Evolutionary conservation across 2,797 vertebrate genomes (phyloP).

Genomic region (Corythornis leucogaster): DNA sequence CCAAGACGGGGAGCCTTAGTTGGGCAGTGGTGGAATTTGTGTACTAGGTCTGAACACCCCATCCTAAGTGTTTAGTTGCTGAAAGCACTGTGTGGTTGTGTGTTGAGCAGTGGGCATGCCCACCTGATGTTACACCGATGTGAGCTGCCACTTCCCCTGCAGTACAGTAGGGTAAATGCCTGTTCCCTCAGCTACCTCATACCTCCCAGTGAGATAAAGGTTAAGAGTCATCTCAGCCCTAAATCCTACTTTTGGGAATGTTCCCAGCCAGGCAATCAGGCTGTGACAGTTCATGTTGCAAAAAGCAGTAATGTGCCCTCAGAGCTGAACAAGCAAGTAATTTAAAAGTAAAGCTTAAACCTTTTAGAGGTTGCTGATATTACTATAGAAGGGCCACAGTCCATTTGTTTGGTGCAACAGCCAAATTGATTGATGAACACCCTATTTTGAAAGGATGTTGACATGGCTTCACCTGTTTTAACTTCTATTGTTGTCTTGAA

Average conservation of each 20-base stretch:
- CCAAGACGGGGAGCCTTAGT: not conserved
- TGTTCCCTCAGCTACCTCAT: not conserved
- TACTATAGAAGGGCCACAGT: not conserved
- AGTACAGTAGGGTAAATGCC: not conserved
- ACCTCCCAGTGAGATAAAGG: not conserved
- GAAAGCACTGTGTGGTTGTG: not conserved
- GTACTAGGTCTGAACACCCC: not conserved
- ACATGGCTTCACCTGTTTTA: not conserved
- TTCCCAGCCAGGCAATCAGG: not conserved
- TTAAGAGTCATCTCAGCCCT: not conserved
- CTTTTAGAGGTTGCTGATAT: not conserved
- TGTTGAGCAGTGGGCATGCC: not conserved
- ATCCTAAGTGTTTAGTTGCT: not conserved
- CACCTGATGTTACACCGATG: not conserved
- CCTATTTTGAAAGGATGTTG: not conserved
- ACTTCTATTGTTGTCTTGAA: not conserved
- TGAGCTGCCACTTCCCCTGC: not conserved
- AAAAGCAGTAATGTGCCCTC: not conserved
- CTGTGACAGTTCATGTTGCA: not conserved
- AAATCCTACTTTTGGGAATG: not conserved
- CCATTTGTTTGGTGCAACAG: not conserved
- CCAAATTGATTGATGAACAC: not conserved
- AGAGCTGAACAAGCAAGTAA: not conserved
- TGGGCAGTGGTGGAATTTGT: not conserved
- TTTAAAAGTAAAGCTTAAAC: not conserved